Evolutionary conservation across 2,113 vertebrate genomes (phyloP).

Genomic region (Struthidea cinerea): DNA sequence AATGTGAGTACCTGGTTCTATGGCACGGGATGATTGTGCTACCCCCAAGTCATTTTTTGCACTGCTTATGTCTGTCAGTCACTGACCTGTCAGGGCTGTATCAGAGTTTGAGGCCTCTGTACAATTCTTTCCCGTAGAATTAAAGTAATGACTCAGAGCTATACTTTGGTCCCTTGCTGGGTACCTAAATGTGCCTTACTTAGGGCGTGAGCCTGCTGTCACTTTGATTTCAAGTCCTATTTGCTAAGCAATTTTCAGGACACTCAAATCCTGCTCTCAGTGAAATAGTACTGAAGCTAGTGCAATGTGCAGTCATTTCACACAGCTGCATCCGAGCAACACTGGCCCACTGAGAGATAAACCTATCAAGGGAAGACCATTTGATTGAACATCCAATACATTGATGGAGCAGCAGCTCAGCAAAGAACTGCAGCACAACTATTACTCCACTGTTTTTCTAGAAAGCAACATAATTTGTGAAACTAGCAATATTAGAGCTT

Average conservation of each 20-base stretch:
- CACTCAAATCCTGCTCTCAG: background rate
- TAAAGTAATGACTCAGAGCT: background rate
- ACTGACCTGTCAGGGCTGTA: background rate
- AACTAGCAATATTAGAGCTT: background rate
- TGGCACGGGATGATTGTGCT: background rate
- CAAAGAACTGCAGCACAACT: background rate
- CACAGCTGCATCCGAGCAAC: background rate
- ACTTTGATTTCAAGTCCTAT: background rate
- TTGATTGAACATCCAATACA: background rate
- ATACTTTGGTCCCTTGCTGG: background rate
- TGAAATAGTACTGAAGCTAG: background rate
- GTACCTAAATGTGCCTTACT: background rate
- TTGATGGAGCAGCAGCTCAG: background rate
- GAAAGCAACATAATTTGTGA: background rate
- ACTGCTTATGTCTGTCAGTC: background rate
- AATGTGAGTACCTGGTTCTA: background rate
- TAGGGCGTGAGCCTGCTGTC: background rate
- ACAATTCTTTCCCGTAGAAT: background rate
- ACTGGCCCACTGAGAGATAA: background rate
- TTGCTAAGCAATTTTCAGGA: background rate
- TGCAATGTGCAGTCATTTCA: background rate
- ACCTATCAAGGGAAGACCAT: background rate
- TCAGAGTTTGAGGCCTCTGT: background rate
- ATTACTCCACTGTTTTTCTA: background rate
- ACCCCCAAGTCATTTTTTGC: background rate